Evolutionary conservation across 1,140 invertebrate species (phyloP).

Genomic region (Metaphire vulgaris): DNA sequence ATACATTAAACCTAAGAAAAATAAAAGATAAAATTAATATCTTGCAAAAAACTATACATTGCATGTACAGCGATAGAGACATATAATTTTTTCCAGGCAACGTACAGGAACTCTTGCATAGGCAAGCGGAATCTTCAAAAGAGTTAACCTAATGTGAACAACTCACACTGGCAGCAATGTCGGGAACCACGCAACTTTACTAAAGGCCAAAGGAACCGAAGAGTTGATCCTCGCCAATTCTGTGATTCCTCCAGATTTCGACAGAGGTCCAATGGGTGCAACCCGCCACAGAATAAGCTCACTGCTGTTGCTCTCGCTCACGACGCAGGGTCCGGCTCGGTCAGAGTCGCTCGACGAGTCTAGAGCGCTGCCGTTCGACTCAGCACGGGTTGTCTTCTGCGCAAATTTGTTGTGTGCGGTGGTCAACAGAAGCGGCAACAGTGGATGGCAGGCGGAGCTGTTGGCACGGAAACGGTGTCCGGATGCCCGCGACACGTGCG

Average conservation of each 20-base stretch:
- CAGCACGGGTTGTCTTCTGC: neutral
- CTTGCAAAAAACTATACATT: no score
- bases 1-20: no score
- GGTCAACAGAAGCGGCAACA: constrained; percentile 84
- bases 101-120: no score
- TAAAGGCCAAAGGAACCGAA: constrained; percentile 88
- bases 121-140: no score
- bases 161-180: constrained; percentile 72
- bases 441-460: constrained; percentile 86
- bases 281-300: constrained; percentile 95
- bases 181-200: constrained; percentile 93
- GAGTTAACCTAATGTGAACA: no score
- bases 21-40: no score
- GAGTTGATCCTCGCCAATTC: constrained; percentile 97
- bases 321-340: neutral
- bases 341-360: neutral
- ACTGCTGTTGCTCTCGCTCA: constrained; percentile 53
- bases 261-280: constrained; percentile 91
- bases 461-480: constrained; percentile 96
- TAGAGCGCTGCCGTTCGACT: neutral
- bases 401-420: constrained; percentile 92
- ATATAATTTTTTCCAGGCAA: no score
- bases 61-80: no score
- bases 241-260: constrained; percentile 91
- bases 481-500: constrained; percentile 86